These are phyloP conservation scores for Gulo gulo DNA, from an alignment of 2,113 vertebrate genomes.

Conservation along the genomic window DNA sequence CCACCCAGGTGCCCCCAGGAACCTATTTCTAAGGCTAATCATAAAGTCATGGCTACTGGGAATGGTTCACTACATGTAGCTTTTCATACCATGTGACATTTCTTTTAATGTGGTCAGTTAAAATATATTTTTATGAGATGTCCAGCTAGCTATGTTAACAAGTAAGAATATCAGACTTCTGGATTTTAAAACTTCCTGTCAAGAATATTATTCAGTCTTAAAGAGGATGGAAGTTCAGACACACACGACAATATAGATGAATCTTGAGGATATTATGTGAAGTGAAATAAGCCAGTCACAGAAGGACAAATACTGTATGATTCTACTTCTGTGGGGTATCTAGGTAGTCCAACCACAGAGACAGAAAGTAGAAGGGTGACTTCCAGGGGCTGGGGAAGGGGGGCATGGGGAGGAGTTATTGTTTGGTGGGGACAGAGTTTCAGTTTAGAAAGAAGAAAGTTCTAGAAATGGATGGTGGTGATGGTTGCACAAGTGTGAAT, in stretches of 20 bases:
- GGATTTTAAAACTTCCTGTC: not conserved
- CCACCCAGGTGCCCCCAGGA: not conserved
- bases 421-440: not conserved
- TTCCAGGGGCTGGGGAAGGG: not conserved
- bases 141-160: not conserved
- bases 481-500: rapidly evolving
- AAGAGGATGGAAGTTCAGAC: not conserved
- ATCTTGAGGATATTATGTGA: not conserved
- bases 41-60: not conserved
- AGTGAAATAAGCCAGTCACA: not conserved
- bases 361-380: not conserved
- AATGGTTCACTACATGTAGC: not conserved
- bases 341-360: not conserved
- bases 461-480: not conserved
- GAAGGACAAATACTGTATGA: not conserved
- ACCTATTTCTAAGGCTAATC: not conserved
- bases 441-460: not conserved
- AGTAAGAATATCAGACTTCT: not conserved
- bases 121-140: not conserved
- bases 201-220: not conserved
- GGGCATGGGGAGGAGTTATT: not conserved
- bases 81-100: not conserved
- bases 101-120: not conserved
- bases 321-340: not conserved
- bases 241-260: not conserved